Base-by-base conservation (phyloP, 2,113 vertebrate species). In the Mormoops blainvillei region DNA sequence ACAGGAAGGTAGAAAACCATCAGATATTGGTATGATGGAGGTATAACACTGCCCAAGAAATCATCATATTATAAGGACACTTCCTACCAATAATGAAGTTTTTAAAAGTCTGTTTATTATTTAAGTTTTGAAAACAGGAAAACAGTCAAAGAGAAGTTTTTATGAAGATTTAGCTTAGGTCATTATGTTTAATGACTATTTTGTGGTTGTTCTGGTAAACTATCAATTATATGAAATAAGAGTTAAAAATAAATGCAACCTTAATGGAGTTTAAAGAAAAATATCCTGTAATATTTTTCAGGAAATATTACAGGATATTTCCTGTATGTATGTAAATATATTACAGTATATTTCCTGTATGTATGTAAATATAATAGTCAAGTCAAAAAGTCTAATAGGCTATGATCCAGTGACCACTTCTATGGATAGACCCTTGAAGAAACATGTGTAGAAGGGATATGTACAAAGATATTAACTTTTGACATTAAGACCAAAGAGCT, bases 231-330 rank as follows among this genome's bases (percentile, higher is more conserved):
- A 84, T 26, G 24, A 87, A 89, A 68, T n/a, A 70, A 71, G 33
- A 84, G 45, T 89, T 78, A 93, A 85, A 43, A 89, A 63, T 52
- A 92, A 85, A 56, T 82, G 43, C 74, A 96, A 87, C 48, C 15
- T 38, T 80, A 74, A 50, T 24, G 24, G 19, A 89, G 31, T 74
- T 80, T 45, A 68, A 45, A 74, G 18, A 95, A 83, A 90, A 74
- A 50, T 52, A 80, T 90, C 38, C 67, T 52, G 11, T 16, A 94
- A n/a, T n/a, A n/a, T n/a, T n/a, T n/a, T n/a, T n/a, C n/a, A n/a
- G n/a, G n/a, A n/a, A n/a, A n/a, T n/a, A n/a, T n/a, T n/a, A n/a
- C n/a, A n/a, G n/a, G n/a, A n/a, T n/a, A n/a, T n/a, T n/a, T n/a
- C n/a, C n/a, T n/a, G n/a, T n/a, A n/a, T n/a, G n/a, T n/a, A n/a